phyloP scores from a whole-genome alignment of 2,888 invertebrate species.

The Apotomis betuletana region DNA sequence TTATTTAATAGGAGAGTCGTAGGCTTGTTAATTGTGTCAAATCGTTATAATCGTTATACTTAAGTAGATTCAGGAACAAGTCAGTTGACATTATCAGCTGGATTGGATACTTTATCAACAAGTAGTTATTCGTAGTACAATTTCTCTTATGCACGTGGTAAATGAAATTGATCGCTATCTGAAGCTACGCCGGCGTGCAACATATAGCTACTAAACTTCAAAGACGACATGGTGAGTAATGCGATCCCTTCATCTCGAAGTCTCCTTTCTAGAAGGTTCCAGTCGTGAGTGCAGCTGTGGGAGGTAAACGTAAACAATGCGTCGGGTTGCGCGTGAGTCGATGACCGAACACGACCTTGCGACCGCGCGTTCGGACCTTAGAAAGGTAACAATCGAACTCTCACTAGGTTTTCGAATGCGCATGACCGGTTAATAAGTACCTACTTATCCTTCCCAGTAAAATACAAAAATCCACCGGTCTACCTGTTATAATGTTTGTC shows the following conservation, averaged over 20 bases:
- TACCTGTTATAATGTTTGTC: too few relatives aligned
- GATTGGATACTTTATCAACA: not conserved
- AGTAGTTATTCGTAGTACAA: not conserved
- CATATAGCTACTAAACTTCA: too few relatives aligned
- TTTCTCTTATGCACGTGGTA: not conserved
- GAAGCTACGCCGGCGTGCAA: too few relatives aligned
- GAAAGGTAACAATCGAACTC: constrained; percentile 37
- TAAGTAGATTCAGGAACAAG: constrained; percentile 1
- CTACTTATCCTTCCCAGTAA: not conserved
- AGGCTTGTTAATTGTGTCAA: constrained; percentile 11
- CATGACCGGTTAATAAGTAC: not conserved
- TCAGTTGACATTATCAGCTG: not conserved
- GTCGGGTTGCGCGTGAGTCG: constrained; percentile 27
- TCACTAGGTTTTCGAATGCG: constrained; percentile 19
- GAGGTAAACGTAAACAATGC: constrained; percentile 25
- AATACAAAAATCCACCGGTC: not conserved
- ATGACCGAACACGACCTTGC: constrained; percentile 37
- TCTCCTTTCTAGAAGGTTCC: not conserved
- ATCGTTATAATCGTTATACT: not conserved
- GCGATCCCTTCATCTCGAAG: not conserved
- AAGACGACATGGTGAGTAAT: too few relatives aligned
- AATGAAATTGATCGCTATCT: not conserved
- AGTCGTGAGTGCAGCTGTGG: constrained; percentile 16
- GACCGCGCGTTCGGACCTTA: constrained; percentile 31
- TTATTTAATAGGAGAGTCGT: constrained; percentile 24